Base-by-base conservation (phyloP, 2,113 vertebrate genomes). In the Saccopteryx leptura region DNA sequence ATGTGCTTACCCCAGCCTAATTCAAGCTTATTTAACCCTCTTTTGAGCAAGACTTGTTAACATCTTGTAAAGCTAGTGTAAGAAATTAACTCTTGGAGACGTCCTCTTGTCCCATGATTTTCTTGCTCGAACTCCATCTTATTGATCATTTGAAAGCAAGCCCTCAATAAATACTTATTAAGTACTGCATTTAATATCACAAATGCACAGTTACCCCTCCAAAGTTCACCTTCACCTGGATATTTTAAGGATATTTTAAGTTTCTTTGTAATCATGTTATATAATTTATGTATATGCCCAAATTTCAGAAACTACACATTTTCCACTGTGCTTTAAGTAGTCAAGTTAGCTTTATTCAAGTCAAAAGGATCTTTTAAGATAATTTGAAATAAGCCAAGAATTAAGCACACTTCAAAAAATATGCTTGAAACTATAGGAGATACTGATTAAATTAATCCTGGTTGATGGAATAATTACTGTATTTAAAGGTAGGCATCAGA, bases 231-330 rank as follows among this genome's bases (percentile, higher is more conserved):
- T 65, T 72, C 56, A 74, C 9, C 7, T 66, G 65, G 23, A 31
- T 84, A n/a, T 78, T 84, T 54, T 91, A 86, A 54, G 65, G 23
- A 31, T 84, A n/a, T 78, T 84, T 54, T 91, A 86, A 54, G 21
- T 66, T 89, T 85, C 48, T 88, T 80, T 60, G 11, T 28, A 66
- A 84, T 80, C 50, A 66, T 4, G 39, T 54, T 74, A 78, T 13
- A 50, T 26, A 61, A 84, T 50, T 66, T 79, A 82, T 14, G 3
- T 88, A n/a, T 66, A 21, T 39, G 14, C 5, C 33, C 12, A 13
- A 18, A 61, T 33, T 85, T 79, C 52, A 94, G 90, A 85, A 85
- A 80, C 56, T 52, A 58, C 11, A 18, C 54, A 71, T 91, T 92
- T 86, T 56, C 31, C 58, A 72, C 48, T 52, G 12, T 39, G 33